Conservation (phyloP, 2,113 vertebrate species). For the Canis aureus region DNA sequence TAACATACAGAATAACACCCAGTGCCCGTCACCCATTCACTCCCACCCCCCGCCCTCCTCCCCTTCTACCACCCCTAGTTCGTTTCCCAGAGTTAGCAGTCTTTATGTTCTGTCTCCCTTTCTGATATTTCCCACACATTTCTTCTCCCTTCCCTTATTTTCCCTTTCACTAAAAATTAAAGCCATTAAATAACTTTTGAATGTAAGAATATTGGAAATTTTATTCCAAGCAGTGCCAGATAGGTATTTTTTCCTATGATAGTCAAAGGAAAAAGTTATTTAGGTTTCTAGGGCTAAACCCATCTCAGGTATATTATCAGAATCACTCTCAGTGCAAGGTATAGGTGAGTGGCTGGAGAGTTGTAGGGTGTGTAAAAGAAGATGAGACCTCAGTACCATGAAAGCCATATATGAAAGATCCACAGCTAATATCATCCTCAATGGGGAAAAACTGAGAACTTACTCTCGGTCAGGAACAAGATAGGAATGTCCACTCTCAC, state of each 20-base stretch:
- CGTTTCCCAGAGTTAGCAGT: no score
- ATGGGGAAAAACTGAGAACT: background rate
- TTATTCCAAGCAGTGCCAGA: background rate
- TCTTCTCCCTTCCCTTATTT: no score
- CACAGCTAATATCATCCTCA: background rate
- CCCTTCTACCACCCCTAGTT: no score
- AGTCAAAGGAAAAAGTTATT: background rate
- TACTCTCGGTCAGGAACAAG: background rate
- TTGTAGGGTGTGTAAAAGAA: background rate
- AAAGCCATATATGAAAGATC: background rate
- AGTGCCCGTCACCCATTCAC: no score
- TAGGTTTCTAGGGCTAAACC: background rate
- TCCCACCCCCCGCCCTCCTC: no score
- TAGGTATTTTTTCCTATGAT: background rate
- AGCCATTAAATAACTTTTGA: background rate
- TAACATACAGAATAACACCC: no score
- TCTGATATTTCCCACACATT: no score
- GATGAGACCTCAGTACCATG: background rate
- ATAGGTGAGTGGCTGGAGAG: background rate
- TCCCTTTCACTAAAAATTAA: slow-evolving; percentile 35
- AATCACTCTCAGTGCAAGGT: background rate
- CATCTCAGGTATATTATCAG: background rate
- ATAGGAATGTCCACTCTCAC: background rate
- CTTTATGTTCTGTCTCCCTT: no score
- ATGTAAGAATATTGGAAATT: background rate